Base-by-base conservation (phyloP, 2,888 invertebrate species). In the Phortica magna region DNA sequence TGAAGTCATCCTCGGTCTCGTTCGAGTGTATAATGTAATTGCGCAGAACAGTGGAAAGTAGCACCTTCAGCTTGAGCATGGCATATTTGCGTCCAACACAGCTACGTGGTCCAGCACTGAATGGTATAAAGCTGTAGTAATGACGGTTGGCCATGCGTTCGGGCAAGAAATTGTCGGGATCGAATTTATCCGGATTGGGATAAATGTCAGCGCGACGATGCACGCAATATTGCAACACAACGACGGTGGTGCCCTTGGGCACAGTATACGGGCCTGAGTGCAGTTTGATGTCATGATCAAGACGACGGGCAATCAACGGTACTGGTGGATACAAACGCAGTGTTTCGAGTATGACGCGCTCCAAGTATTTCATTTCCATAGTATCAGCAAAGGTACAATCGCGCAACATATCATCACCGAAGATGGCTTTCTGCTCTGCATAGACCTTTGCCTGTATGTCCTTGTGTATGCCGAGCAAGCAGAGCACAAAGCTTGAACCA, bases 401-500 rank as follows among this genome's bases (percentile, higher is more conserved):
- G 41, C 96, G 93, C 42, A 79, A 78, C 89, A 96, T 95, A 1
- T 96, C 95, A 85, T 96, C 95, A 0, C 96, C 96, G 83, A 96
- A 96, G 82, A 96, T 96, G 22, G 94, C 93, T 80, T 95, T 94
- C 68, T 96, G 91, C 87, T 96, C 96, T 78, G 95, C 94, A 84
- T 95, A 94, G 0, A 96, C 96, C 84, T 93, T 95, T 0, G 93
- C 93, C 92, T 98, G 98, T 61, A 98, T 94, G 12, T 96, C 93
- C 59, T 95, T 95, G 88, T 98, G 94, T 64, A 95, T 93, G 5
- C 96, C 98, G 89, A 98, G 94, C 87, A 97, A 93, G 82, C 96
- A 96, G 7, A 97, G 93, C 78, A 96, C 95, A 93, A 98, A 98
- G 90, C 96, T 96, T 81, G 97, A 96, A 0, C 96, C 97, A 48